Evolutionary conservation across 2,888 invertebrate species (phyloP).

Genomic region (Xylocampa areola): DNA sequence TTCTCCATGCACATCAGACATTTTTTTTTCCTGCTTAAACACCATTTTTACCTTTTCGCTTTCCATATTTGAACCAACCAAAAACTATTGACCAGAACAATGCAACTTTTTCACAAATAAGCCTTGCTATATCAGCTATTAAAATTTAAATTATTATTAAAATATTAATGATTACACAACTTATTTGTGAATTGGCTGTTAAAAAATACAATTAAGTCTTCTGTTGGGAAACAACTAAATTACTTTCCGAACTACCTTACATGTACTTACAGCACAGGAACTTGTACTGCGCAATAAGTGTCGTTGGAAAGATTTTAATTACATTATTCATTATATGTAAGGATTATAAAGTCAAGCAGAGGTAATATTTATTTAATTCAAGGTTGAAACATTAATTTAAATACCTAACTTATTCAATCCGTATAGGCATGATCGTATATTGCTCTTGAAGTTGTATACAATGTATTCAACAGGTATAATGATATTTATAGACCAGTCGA

Average conservation of each 20-base stretch:
- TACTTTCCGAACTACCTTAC: neutral
- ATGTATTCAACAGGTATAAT: conserved; percentile 3
- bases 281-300: neutral
- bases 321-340: conserved; percentile 24
- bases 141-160: no score
- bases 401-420: conserved; percentile 12
- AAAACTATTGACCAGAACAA: no score
- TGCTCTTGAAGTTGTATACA: conserved; percentile 7
- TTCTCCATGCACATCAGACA: no score
- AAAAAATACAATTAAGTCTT: no score
- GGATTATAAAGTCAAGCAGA: conserved; percentile 20
- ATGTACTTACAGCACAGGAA: neutral
- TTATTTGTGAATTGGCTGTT: no score
- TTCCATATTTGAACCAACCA: no score
- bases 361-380: conserved; percentile 8
- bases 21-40: no score
- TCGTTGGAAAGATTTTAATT: neutral
- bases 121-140: no score
- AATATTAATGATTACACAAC: no score
- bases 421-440: conserved; percentile 22
- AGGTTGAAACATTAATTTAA: conserved; percentile 12
- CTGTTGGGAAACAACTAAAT: neutral
- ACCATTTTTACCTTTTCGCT: no score
- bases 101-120: no score
- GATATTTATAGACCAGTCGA: no score